phyloP scores from a whole-genome alignment of 2,797 vertebrate genomes.

The Cossypha polioptera region DNA sequence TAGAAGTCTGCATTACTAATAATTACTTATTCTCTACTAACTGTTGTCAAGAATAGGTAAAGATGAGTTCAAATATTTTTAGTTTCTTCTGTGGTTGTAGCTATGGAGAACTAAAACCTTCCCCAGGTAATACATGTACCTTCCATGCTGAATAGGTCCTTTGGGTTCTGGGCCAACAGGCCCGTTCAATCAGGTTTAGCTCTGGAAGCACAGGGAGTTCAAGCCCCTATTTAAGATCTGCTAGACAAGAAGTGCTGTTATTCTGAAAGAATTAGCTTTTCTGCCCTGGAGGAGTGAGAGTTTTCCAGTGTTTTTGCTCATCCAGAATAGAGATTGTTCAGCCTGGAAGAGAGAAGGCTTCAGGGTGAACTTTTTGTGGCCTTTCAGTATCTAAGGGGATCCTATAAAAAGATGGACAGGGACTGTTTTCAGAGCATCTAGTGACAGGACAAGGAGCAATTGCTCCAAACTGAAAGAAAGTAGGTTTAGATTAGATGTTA shows the following conservation, averaged over 20 bases:
- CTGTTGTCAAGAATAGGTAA: background rate
- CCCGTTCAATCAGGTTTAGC: background rate
- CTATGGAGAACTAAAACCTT: background rate
- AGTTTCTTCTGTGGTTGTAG: background rate
- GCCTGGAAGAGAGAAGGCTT: background rate
- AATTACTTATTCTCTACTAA: background rate
- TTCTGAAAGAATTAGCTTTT: background rate
- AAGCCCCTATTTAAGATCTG: background rate
- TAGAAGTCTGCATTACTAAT: background rate
- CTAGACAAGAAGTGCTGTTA: background rate
- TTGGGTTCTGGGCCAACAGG: background rate
- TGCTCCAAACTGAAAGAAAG: background rate
- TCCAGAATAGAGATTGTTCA: background rate
- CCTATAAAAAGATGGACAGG: background rate
- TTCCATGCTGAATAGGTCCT: background rate
- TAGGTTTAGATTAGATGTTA: background rate
- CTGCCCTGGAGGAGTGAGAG: background rate
- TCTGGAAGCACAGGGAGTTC: background rate
- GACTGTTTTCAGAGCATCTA: background rate
- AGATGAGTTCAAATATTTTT: background rate
- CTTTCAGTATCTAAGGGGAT: background rate
- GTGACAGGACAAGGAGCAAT: background rate
- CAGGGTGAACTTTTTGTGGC: accelerated
- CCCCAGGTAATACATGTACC: background rate
- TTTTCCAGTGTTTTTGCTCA: background rate